Base-by-base conservation (phyloP, 2,888 invertebrate species). In the Athalia cordata region DNA sequence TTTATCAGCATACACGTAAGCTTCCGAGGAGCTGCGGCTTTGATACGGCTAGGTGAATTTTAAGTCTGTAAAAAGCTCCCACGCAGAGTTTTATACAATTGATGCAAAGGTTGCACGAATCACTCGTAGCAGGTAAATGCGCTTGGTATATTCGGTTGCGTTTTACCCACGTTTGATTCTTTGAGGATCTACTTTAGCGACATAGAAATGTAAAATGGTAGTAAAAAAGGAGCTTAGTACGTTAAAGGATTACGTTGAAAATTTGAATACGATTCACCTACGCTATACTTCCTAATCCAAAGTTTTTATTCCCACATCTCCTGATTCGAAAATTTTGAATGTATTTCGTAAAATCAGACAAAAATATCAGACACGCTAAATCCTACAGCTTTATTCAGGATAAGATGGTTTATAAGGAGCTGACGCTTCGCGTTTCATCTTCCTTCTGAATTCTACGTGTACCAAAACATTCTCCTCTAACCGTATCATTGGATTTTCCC, bases 61-160 rank as follows among this genome's bases (percentile, higher is more conserved):
- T 4, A n/a, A 55, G 7, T 55, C 55, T 55, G 55, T n/a, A 7
- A n/a, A 11, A 55, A 55, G 7, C 9, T 55, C n/a, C 7, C 55
- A 7, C 11, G 55, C 4, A 55, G 55, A n/a, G 7, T 11, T 0
- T 11, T 7, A 7, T 55, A 55, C 9, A n/a, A 7, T 0, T 9
- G 55, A 55, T 11, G 5, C 4, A 11, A 7, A 47, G 59, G 47
- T 45, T 59, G 8, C 9, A 59, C 6, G 29, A 52, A 52, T 62
- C 29, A 45, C 59, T 8, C 57, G 11, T 29, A 78, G 78, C 4
- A 78, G 72, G 78, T 62, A 80, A 80, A 80, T 78, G 80, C 80
- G 80, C 80, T 80, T 80, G 78, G 70, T 45, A 72, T 72, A 78
- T 78, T 62, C 65, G 62, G 61, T 61, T 29, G 29, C 15, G n/a